Evolutionary conservation across 1,140 invertebrate genomes (phyloP).

Genomic region (Campoletis sonorensis): DNA sequence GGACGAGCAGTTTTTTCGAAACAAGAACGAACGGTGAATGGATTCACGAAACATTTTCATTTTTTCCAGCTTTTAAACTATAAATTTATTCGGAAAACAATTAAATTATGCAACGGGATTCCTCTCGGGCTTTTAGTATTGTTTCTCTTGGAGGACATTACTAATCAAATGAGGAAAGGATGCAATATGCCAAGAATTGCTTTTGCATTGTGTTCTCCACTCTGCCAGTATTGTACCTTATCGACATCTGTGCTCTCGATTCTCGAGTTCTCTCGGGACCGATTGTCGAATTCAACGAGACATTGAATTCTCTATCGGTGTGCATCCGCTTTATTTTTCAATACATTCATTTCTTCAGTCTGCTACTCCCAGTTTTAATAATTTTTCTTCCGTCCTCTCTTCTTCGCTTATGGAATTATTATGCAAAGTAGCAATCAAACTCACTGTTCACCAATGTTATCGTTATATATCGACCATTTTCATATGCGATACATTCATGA

Average conservation of each 20-base stretch:
- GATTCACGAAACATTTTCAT: conserved; percentile 19
- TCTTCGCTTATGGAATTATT: conserved; percentile 62
- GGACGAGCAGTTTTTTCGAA: conserved; percentile 35
- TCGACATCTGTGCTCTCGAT: background rate
- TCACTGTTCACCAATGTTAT: conserved; percentile 56
- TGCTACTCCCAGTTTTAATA: background rate
- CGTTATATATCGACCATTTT: conserved; percentile 47
- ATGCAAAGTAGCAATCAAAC: conserved; percentile 69
- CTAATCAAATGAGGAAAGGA: background rate
- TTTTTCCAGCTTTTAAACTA: background rate
- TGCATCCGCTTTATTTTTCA: background rate
- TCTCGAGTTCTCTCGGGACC: background rate
- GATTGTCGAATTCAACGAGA: background rate
- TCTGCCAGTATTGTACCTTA: background rate
- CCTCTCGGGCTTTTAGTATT: background rate
- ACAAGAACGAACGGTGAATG: conserved; percentile 23
- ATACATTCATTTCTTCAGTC: background rate
- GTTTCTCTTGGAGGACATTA: background rate
- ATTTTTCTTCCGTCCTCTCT: conserved; percentile 1
- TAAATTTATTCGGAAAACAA: background rate
- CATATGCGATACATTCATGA: conserved; percentile 62
- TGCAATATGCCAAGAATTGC: background rate
- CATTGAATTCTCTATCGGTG: background rate
- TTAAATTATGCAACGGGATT: background rate
- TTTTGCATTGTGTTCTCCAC: background rate